phyloP scores from a whole-genome alignment of 2,888 invertebrate species.

The Notocelia uddmanniana region DNA sequence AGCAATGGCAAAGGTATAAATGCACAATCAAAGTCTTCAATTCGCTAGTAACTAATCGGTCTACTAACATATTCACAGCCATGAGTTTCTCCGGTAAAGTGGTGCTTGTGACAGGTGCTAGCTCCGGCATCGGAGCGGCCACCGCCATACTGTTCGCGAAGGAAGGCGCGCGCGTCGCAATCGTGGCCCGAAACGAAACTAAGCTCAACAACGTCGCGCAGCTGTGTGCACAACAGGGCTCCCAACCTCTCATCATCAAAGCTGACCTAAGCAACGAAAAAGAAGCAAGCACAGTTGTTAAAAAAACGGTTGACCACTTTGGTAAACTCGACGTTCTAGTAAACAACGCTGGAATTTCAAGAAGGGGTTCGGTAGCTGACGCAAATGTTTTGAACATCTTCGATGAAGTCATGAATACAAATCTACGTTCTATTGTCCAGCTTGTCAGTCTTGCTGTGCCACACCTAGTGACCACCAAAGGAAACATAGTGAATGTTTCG shows the following conservation, averaged over 20 bases:
- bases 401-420: constrained; percentile 20
- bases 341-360: constrained; percentile 15
- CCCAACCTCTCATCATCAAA: constrained; percentile 12
- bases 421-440: constrained; percentile 11
- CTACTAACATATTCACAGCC: not conserved
- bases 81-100: constrained; percentile 24
- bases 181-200: constrained; percentile 4
- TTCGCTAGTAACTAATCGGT: not conserved
- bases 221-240: not conserved
- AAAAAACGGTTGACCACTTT: constrained; percentile 6
- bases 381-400: constrained; percentile 1
- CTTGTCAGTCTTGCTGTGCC: constrained; percentile 4
- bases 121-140: constrained; percentile 13
- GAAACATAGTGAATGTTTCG: constrained; percentile 7
- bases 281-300: constrained; percentile 9
- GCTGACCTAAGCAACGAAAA: constrained; percentile 8
- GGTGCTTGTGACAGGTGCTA: constrained; percentile 9
- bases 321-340: constrained; percentile 12
- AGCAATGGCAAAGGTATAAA: no score
- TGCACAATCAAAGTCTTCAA: not conserved
- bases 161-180: constrained; percentile 10
- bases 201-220: constrained; percentile 3
- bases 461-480: not conserved
- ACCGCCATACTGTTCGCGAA: constrained; percentile 7
- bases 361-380: not conserved